Conservation (phyloP, 2,113 vertebrate species). For the Cynocephalus volans region DNA sequence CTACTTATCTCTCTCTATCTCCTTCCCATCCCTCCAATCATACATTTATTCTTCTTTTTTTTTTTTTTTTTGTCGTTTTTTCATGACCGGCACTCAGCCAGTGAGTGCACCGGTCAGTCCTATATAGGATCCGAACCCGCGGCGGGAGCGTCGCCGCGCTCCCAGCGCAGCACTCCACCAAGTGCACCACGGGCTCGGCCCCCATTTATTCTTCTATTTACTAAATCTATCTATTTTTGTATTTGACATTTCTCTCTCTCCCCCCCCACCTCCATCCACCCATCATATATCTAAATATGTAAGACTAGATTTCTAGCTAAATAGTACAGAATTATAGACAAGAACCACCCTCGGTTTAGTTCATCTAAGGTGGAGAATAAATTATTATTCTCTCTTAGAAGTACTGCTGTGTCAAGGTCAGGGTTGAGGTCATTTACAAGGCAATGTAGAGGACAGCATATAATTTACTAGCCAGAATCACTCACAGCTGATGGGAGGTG, state of each 20-base stretch:
- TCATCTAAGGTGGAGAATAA: conserved; percentile 76
- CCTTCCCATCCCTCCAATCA: background rate
- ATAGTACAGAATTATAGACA: conserved; percentile 62
- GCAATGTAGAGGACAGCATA: conserved; percentile 75
- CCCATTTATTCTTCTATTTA: background rate
- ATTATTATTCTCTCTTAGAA: conserved; percentile 79
- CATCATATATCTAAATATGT: conserved; percentile 58
- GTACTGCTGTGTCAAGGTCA: conserved; percentile 81
- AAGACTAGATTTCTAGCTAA: conserved; percentile 48
- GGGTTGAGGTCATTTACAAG: conserved; percentile 82
- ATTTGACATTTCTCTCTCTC: background rate
- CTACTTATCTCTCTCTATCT: background rate
- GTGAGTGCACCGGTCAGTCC: too few relatives aligned
- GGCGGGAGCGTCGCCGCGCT: too few relatives aligned
- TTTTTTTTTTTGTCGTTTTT: too few relatives aligned
- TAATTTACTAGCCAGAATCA: conserved; percentile 82
- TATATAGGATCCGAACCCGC: too few relatives aligned
- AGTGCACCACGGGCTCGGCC: too few relatives aligned
- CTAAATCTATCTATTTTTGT: conserved; percentile 14
- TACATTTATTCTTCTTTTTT: background rate
- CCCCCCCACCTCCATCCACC: background rate
- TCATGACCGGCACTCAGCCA: too few relatives aligned
- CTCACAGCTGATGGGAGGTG: conserved; percentile 62
- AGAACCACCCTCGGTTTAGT: conserved; percentile 50
- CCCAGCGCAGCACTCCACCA: too few relatives aligned